Conservation (phyloP, 2,888 invertebrate species). For the Euphydryas editha region DNA sequence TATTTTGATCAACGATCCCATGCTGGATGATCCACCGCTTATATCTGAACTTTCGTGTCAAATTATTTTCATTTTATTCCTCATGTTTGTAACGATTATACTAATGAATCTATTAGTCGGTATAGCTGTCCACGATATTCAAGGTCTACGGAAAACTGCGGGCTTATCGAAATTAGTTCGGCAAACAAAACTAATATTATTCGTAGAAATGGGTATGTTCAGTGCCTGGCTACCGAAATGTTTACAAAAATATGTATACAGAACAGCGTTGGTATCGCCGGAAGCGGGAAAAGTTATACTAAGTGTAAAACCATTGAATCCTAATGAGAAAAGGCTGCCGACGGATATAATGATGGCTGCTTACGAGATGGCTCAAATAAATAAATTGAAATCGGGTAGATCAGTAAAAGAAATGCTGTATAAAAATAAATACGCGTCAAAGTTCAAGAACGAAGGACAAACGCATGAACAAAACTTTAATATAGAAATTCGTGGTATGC, state of each 20-base stretch:
- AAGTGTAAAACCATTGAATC: slow-evolving; percentile 92
- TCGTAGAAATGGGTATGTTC: slow-evolving; percentile 92
- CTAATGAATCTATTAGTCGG: slow-evolving; percentile 94
- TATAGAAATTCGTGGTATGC: slow-evolving; percentile 84
- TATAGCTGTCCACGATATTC: slow-evolving; percentile 94
- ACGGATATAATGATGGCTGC: slow-evolving; percentile 91
- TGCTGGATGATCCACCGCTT: slow-evolving; percentile 87
- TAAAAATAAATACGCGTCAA: slow-evolving; percentile 84
- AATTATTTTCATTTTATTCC: slow-evolving; percentile 90
- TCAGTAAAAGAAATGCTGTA: slow-evolving; percentile 85
- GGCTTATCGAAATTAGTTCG: slow-evolving; percentile 92
- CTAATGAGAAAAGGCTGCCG: slow-evolving; percentile 90
- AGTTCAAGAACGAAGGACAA: slow-evolving; percentile 83
- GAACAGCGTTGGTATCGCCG: slow-evolving; percentile 91
- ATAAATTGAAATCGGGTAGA: slow-evolving; percentile 86
- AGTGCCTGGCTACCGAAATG: slow-evolving; percentile 90
- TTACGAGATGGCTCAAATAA: slow-evolving; percentile 89
- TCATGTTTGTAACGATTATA: slow-evolving; percentile 93
- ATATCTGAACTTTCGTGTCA: slow-evolving; percentile 90
- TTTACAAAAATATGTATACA: slow-evolving; percentile 88
- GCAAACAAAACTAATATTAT: slow-evolving; percentile 92
- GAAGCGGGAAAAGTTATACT: slow-evolving; percentile 92
- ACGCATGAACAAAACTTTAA: slow-evolving; percentile 76
- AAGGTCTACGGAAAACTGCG: slow-evolving; percentile 92
- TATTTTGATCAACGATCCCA: slow-evolving; percentile 88